Evolutionary conservation across 2,113 vertebrate species (phyloP).

Genomic region (Microtus pennsylvanicus): DNA sequence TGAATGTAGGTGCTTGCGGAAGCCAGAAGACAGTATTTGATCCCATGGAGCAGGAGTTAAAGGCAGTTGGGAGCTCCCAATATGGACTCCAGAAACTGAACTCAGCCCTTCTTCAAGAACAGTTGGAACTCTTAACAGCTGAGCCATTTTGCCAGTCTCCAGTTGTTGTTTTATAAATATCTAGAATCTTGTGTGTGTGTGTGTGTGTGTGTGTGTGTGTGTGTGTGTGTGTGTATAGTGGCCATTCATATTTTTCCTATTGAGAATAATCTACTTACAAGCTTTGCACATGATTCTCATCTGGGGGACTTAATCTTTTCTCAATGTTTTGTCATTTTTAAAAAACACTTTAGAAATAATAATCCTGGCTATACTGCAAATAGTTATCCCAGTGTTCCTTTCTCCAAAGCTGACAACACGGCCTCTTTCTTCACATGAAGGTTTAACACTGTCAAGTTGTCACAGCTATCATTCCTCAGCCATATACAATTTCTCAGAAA

Average conservation of each 20-base stretch:
- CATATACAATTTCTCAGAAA: too few species aligned
- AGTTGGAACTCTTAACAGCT: not conserved
- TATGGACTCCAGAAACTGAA: too few species aligned
- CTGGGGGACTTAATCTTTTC: not conserved
- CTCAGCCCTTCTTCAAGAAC: not conserved
- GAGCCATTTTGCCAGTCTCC: not conserved
- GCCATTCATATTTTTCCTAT: conserved; percentile 27
- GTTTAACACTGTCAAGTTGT: not conserved
- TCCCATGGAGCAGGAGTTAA: not conserved
- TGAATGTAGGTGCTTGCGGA: too few species aligned
- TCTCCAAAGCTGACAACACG: conserved; percentile 18
- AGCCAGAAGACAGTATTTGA: not conserved
- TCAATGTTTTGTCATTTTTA: not conserved
- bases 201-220: too few species aligned
- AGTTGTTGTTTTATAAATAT: not conserved
- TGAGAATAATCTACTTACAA: conserved; percentile 42
- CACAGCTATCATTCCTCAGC: not conserved
- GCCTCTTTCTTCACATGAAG: not conserved
- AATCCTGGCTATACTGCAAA: not conserved
- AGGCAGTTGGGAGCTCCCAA: too few species aligned
- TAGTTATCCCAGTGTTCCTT: not conserved
- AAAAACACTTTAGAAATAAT: not conserved
- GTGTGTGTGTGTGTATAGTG: not conserved
- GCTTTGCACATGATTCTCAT: not conserved
- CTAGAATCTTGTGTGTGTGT: not conserved